Conservation (phyloP, 2,113 vertebrate genomes). For the Manacus vitellinus region DNA sequence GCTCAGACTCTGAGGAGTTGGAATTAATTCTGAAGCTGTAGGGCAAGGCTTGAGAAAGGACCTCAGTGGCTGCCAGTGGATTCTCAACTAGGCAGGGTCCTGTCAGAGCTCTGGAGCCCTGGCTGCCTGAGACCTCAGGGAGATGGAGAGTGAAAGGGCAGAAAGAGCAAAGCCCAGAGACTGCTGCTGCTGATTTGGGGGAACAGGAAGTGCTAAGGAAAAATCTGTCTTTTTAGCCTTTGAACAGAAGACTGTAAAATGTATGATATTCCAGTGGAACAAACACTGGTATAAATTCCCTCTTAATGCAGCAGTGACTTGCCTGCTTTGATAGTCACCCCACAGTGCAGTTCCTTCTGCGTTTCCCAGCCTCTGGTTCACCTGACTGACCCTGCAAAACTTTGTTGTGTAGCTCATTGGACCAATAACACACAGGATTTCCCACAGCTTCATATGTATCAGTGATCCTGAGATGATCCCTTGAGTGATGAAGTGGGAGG, state of each 20-base stretch:
- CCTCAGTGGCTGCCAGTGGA: background rate
- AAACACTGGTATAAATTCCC: background rate
- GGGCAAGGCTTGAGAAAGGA: background rate
- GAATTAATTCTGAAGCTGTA: background rate
- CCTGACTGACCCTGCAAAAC: background rate
- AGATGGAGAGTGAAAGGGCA: background rate
- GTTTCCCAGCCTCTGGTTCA: background rate
- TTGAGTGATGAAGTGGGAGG: background rate
- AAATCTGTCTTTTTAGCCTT: background rate
- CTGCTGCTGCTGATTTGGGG: background rate
- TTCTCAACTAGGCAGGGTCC: background rate
- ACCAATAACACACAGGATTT: background rate
- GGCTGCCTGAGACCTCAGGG: fast-evolving
- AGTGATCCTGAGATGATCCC: background rate
- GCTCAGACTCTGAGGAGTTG: background rate
- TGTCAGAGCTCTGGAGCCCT: background rate
- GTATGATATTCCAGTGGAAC: background rate
- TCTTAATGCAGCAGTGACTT: background rate
- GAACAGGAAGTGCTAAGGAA: fast-evolving
- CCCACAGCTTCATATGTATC: background rate
- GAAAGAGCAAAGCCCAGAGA: background rate
- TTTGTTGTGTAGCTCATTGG: too few species aligned
- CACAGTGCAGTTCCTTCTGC: background rate
- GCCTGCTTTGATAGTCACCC: background rate
- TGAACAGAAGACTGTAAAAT: background rate